A percentile compares a stretch with the other conserved stretches of the same genome.
phyloP scores from a whole-genome alignment of 2,797 vertebrate genomes.

The Pyrocephalus nanus region DNA sequence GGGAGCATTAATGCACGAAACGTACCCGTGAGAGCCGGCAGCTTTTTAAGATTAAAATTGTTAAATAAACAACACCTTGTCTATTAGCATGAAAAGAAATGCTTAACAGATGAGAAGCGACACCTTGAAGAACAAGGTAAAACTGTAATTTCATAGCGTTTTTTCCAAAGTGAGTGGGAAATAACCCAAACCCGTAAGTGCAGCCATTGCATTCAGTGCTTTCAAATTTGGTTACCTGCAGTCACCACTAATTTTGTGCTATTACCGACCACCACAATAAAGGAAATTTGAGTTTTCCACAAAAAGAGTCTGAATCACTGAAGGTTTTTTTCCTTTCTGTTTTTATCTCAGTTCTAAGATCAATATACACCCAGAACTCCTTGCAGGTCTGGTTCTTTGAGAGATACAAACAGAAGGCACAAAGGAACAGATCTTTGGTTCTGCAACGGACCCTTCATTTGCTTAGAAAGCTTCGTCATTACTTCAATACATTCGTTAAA shows the following conservation, averaged over 20 bases:
- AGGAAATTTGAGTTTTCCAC: background rate
- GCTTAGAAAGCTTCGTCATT: background rate
- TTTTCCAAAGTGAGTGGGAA: background rate
- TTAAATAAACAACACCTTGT: no score
- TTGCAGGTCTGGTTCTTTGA: background rate
- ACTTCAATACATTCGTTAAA: background rate
- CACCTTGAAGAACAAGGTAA: background rate
- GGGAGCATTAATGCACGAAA: background rate
- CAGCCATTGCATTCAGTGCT: background rate
- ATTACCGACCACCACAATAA: background rate
- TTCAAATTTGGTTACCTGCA: background rate
- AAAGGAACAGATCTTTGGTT: background rate
- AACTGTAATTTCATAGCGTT: accelerated
- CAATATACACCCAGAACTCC: background rate
- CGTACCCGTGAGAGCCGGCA: accelerated
- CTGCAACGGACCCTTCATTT: background rate
- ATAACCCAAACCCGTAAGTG: accelerated
- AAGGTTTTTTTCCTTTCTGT: background rate
- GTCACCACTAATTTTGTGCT: background rate
- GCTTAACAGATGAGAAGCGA: background rate
- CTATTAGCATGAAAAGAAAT: background rate
- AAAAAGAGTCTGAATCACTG: background rate
- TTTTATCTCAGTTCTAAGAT: background rate
- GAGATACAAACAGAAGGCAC: background rate
- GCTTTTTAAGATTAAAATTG: background rate